Evolutionary conservation across 2,888 invertebrate genomes (phyloP).

Genomic region (Mythimna lalbum): DNA sequence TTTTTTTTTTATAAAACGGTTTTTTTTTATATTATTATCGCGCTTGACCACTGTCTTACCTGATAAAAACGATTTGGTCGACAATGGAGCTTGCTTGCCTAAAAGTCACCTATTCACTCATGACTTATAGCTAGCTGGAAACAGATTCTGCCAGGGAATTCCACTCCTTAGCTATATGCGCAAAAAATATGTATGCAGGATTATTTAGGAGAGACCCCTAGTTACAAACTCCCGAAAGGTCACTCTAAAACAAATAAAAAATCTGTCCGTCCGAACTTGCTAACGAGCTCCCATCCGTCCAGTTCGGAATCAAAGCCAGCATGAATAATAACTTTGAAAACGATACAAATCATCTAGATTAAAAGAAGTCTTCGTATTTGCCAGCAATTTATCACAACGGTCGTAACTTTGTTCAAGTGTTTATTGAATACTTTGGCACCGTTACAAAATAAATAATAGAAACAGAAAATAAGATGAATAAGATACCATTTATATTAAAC

Average conservation of each 20-base stretch:
- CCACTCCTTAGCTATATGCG: too few relatives aligned
- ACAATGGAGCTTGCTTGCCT: too few relatives aligned
- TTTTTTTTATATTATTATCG: too few relatives aligned
- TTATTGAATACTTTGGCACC: constrained; percentile 53
- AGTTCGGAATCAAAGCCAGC: constrained; percentile 11
- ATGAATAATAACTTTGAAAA: constrained; percentile 25
- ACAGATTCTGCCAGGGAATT: too few relatives aligned
- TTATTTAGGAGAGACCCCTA: not conserved
- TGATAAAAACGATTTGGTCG: too few relatives aligned
- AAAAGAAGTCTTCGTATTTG: constrained; percentile 29
- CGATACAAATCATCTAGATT: constrained; percentile 45
- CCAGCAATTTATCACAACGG: constrained; percentile 43
- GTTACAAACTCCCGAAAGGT: not conserved
- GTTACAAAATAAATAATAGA: constrained; percentile 38
- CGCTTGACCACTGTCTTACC: too few relatives aligned
- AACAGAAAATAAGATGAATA: constrained; percentile 3
- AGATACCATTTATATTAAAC: constrained; percentile 10
- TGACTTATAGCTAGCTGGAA: too few relatives aligned
- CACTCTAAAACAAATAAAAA: not conserved
- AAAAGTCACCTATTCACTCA: too few relatives aligned
- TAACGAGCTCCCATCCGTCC: constrained; percentile 26
- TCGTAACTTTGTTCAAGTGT: constrained; percentile 32
- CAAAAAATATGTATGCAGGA: too few relatives aligned
- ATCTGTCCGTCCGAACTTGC: not conserved
- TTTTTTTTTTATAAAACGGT: too few relatives aligned